Evolutionary conservation across 2,888 invertebrate species (phyloP), one percentile per base, ranked within the genome.

Genomic region (Hyppa rectilinea): DNA sequence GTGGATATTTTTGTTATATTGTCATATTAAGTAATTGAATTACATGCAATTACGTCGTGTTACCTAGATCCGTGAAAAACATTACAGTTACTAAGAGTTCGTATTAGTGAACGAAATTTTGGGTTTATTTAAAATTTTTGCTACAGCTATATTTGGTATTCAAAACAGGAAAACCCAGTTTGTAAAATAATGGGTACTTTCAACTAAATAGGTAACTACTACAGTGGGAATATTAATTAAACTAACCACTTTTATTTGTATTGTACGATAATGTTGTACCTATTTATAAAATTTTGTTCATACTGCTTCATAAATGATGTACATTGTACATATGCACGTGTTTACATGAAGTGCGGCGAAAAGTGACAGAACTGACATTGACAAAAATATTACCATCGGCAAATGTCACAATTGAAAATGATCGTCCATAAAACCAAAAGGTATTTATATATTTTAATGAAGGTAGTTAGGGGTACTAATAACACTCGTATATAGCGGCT

Each of bases 11-110:
- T 34, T 53, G 40, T 59, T 68, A n/a, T n/a, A n/a, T n/a, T n/a
- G n/a, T 60, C 26, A 70, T 71, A 61, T 80, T 67, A 71, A 9
- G 64, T 70, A 78, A 80, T 49, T 53, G 40, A 58, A 49, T 61
- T 38, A 59, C 47, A 47, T 49, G 31, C 17, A 74, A 61, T 78
- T 60, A 75, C n/a, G 26, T 49, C 14, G 17, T 45, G 38, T 59
- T 68, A 40, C 23, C 4, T 10, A 56, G 31, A 4, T 55, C 14
- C 10, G 20, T 40, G 34, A 55, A 50, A 53, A 43, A 34, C 14
- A 14, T 20, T 47, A 52, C 9, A 9, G 34, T 34, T 47, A 36
- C 12, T 49, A 65, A 43, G 36, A 17, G 23, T 36, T n/a, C 31
- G 17, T 17, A 69, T 29, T 29, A 23, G 23, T 23, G 20, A 6